Conservation (phyloP, 2,113 vertebrate genomes). For the Microcebus griseorufus region DNA sequence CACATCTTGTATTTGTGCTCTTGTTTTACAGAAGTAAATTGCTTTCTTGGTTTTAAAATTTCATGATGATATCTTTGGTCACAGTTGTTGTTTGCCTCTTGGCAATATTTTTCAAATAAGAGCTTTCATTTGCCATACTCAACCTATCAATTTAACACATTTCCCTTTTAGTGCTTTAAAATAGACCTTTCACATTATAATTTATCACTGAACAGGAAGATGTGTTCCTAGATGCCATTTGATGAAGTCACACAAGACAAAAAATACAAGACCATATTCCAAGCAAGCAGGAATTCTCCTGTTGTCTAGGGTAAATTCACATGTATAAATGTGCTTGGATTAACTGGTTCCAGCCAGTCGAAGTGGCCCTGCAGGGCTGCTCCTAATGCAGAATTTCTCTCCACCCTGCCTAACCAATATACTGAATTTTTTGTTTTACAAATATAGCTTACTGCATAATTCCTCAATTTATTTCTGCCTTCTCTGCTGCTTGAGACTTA, state of each 20-base stretch:
- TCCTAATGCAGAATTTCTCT: rapidly evolving
- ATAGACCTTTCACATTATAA: not conserved
- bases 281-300: not conserved
- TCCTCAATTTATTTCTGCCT: not conserved
- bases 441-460: rapidly evolving
- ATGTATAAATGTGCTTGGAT: too few relatives aligned
- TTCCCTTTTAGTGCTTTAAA: not conserved
- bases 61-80: not conserved
- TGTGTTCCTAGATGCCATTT: not conserved
- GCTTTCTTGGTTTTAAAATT: not conserved
- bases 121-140: not conserved
- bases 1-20: not conserved
- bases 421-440: not conserved
- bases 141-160: not conserved
- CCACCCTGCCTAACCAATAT: not conserved
- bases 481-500: not conserved
- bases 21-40: conserved; percentile 47
- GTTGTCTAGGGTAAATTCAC: too few relatives aligned
- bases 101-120: not conserved
- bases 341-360: not conserved
- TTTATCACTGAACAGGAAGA: not conserved
- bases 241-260: not conserved
- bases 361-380: not conserved
- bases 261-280: not conserved
- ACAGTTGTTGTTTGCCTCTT: not conserved